A percentile compares a stretch with the other conserved stretches of the same genome.
Conservation (phyloP, 92 coral and sea anemone genomes). For the Palythoa grandiflora region DNA sequence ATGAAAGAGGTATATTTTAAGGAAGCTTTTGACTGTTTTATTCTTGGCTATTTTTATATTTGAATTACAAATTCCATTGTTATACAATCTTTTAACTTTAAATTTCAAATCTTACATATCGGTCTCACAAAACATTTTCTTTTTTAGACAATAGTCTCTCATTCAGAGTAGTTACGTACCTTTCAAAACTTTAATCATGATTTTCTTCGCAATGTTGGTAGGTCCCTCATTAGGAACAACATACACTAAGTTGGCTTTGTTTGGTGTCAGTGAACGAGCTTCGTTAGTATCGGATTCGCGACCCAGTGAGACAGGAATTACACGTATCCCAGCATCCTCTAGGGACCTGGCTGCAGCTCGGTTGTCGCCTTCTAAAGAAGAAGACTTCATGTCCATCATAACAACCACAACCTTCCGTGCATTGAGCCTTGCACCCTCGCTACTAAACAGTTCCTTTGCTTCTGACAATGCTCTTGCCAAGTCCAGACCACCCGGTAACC, state of each 20-base stretch:
- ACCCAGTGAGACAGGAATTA: constrained; percentile 72
- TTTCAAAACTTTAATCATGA: constrained; percentile 51
- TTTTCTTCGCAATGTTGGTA: constrained; percentile 24
- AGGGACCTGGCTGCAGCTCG: constrained; percentile 58
- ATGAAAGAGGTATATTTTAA: too few species aligned
- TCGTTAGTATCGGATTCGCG: constrained; percentile 52
- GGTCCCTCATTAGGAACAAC: constrained; percentile 29
- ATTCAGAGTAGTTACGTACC: constrained; percentile 25
- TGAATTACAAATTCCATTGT: too few species aligned
- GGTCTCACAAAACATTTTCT: background rate
- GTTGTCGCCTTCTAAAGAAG: constrained; percentile 24
- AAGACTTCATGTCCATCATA: constrained; percentile 53
- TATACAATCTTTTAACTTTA: too few species aligned
- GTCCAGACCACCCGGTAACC: constrained; percentile 35
- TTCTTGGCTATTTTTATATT: too few species aligned
- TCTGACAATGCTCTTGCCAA: constrained; percentile 52
- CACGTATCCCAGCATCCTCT: constrained; percentile 70
- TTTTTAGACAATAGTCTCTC: background rate
- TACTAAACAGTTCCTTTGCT: constrained; percentile 47
- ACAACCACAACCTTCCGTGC: constrained; percentile 44
- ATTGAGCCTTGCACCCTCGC: constrained; percentile 42
- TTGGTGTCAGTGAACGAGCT: constrained; percentile 59
- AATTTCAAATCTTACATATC: background rate
- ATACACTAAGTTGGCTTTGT: constrained; percentile 54
- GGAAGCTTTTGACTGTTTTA: too few species aligned